Conservation (phyloP, 2,888 invertebrate genomes). For the Alloplasta piceator region DNA sequence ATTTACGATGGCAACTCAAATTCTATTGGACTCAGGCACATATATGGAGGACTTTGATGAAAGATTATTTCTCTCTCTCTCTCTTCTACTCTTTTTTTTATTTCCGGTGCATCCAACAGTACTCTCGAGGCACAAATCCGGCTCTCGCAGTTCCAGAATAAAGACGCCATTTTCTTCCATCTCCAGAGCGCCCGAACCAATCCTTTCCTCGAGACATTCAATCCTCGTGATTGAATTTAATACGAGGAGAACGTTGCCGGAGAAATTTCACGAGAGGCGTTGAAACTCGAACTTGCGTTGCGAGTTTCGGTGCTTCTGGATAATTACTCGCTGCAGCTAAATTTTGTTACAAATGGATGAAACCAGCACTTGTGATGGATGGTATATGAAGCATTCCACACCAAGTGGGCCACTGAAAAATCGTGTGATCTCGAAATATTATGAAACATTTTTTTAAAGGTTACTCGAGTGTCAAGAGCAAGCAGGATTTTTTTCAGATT, state of each 20-base stretch:
- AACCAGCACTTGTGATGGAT: background rate
- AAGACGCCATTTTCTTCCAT: background rate
- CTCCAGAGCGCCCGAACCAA: background rate
- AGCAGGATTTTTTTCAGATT: no score
- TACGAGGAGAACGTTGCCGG: background rate
- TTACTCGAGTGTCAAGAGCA: no score
- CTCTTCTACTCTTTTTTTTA: slow-evolving; percentile 3
- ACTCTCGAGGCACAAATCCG: slow-evolving; percentile 4
- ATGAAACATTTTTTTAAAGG: no score
- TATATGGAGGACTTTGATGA: background rate
- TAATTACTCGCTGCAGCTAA: slow-evolving; percentile 49
- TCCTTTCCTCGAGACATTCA: background rate
- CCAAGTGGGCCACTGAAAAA: no score
- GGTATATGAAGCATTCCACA: no score
- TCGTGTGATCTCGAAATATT: no score
- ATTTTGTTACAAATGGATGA: slow-evolving; percentile 28
- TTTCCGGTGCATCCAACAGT: background rate
- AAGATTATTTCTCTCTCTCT: background rate
- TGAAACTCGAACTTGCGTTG: slow-evolving; percentile 41
- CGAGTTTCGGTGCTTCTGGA: slow-evolving; percentile 38
- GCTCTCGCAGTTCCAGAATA: slow-evolving; percentile 5
- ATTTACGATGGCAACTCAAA: slow-evolving; percentile 25
- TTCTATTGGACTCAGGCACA: background rate
- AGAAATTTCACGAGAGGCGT: slow-evolving; percentile 36
- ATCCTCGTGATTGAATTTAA: background rate